Evolutionary conservation across 2,113 vertebrate species (phyloP).

Genomic region (Halcyon malimbica): DNA sequence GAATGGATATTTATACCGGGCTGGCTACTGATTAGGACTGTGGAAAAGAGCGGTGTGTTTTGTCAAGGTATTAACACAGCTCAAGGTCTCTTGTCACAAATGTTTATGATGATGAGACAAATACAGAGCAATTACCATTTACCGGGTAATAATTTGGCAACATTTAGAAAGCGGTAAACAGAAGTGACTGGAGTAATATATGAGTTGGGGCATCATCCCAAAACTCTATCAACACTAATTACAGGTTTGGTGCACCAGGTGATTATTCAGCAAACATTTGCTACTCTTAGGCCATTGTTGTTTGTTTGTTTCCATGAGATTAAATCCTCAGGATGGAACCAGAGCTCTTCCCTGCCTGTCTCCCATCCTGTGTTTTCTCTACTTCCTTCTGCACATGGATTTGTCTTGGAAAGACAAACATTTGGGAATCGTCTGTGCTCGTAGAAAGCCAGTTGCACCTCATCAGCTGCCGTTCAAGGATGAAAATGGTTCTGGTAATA

Average conservation of each 20-base stretch:
- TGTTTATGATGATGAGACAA: slow-evolving; percentile 39
- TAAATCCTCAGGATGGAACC: not conserved
- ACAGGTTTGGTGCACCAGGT: not conserved
- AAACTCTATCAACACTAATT: not conserved
- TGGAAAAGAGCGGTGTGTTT: not conserved
- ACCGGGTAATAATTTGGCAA: slow-evolving; percentile 16
- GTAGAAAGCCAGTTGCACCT: not conserved
- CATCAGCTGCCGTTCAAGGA: not conserved
- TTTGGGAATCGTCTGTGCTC: not conserved
- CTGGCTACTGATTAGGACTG: not conserved
- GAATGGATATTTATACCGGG: not conserved
- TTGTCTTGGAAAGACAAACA: not conserved
- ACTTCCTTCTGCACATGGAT: not conserved
- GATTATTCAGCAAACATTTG: slow-evolving; percentile 27
- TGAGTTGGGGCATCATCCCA: not conserved
- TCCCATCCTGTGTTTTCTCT: not conserved
- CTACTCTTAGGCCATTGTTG: not conserved
- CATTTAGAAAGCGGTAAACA: slow-evolving; percentile 4
- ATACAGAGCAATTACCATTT: slow-evolving; percentile 29
- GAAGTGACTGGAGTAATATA: slow-evolving; percentile 16
- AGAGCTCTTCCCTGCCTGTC: not conserved
- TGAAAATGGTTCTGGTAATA: not conserved
- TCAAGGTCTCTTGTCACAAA: slow-evolving; percentile 31
- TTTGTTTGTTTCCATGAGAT: not conserved
- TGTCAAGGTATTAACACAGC: not conserved